Percentiles rank a stretch among this genome's conserved stretches.
These are phyloP conservation scores for Erebia palarica DNA, from an alignment of 2,888 invertebrate species.

Conservation along the genomic window DNA sequence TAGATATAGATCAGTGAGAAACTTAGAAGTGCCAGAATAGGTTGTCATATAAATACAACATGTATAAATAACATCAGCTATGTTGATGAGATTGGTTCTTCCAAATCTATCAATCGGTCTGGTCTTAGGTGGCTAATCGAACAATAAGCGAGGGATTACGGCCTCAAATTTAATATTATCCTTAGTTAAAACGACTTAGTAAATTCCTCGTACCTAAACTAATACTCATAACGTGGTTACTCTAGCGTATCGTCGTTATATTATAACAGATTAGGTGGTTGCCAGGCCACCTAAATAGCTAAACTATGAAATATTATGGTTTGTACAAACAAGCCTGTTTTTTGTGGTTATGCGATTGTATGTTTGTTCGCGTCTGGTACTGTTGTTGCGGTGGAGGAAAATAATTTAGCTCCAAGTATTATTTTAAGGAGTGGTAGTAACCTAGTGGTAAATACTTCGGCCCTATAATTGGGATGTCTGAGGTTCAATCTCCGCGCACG, in stretches of 20 bases:
- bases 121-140: too few relatives aligned
- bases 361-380: constrained; percentile 4
- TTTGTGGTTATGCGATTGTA: constrained; percentile 20
- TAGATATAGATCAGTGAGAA: too few relatives aligned
- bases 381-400: constrained; percentile 8
- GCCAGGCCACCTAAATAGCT: constrained; percentile 15
- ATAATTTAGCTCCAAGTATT: constrained; percentile 3
- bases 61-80: too few relatives aligned
- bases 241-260: constrained; percentile 32
- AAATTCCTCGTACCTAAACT: neutral
- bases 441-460: neutral
- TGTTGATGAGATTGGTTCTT: too few relatives aligned
- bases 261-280: constrained; percentile 15
- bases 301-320: constrained; percentile 14
- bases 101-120: too few relatives aligned
- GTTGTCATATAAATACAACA: too few relatives aligned
- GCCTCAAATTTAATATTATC: too few relatives aligned
- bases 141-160: too few relatives aligned
- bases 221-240: constrained; percentile 22
- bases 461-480: too few relatives aligned
- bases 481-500: too few relatives aligned
- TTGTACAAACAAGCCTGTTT: constrained; percentile 24
- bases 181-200: neutral
- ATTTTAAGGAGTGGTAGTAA: neutral
- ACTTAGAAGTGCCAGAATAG: too few relatives aligned